Conservation (phyloP, 2,888 invertebrate genomes). For the Agrochola litura region DNA sequence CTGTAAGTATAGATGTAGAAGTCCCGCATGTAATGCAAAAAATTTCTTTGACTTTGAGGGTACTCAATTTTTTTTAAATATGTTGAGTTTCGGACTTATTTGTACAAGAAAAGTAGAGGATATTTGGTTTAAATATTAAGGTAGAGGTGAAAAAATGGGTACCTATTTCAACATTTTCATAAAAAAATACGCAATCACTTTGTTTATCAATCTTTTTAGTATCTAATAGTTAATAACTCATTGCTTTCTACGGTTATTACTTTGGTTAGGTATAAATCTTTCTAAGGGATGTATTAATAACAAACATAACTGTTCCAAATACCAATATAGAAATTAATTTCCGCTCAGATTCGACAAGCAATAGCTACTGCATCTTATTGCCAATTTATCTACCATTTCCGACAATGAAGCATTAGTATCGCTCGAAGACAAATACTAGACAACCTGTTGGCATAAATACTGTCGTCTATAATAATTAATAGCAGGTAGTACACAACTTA, state of each 20-base stretch:
- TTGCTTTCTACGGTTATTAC: not conserved
- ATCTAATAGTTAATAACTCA: not conserved
- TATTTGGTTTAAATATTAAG: not conserved
- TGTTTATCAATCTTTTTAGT: not conserved
- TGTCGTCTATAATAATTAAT: conserved; percentile 29
- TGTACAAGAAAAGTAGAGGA: not conserved
- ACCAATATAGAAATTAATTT: conserved; percentile 48
- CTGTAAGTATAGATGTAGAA: no score
- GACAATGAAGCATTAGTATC: conserved; percentile 26
- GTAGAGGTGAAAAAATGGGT: not conserved
- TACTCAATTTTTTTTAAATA: no score
- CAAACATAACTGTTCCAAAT: conserved; percentile 26
- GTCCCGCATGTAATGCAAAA: no score
- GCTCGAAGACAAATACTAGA: conserved; percentile 34
- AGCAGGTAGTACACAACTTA: not conserved
- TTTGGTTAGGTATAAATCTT: conserved; percentile 7
- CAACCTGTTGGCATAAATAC: conserved; percentile 34
- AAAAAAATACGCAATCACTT: not conserved
- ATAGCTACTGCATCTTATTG: conserved; percentile 31
- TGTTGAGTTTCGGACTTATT: not conserved
- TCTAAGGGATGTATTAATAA: conserved; percentile 30
- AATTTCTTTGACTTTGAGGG: no score
- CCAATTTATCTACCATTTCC: conserved; percentile 46
- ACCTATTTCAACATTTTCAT: not conserved
- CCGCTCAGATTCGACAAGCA: conserved; percentile 25